Evolutionary conservation across 2,888 invertebrate species (phyloP), one percentile per base, ranked within the genome.

Genomic region (Brachylomia viminalis): DNA sequence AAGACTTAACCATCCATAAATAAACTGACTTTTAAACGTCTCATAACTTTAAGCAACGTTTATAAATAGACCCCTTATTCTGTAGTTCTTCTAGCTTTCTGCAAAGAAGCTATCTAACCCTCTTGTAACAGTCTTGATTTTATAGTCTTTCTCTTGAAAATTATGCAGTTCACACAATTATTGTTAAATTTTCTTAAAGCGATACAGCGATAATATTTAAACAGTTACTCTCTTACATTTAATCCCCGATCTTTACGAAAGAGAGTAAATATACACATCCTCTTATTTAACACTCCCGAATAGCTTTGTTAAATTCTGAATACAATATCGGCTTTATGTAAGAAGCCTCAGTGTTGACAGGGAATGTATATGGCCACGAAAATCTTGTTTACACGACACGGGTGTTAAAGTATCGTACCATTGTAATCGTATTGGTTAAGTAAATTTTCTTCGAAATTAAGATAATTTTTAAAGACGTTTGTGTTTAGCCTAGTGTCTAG

Each of bases 271-370:
- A 33, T 47, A 66, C 62, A 75, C 75, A 66, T 79, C 71, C 27
- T 75, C 62, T 61, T 69, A 75, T 76, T 74, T 67, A 65, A 70
- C 61, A 61, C 72, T 70, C 27, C 17, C 45, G 65, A 80, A 80
- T 54, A 65, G 65, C 78, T 72, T 83, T 77, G 72, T 83, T 78
- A 67, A 74, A 76, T 80, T 74, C 64, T 52, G 61, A 80, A 74
- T 54, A 71, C 72, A 78, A 78, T 75, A 77, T 76, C 72, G 54
- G 70, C 65, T 80, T 80, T 78, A 52, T 58, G 17, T 75, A 79
- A 72, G 64, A 68, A 75, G 61, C 11, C 47, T 70, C 47, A 78
- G 70, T 71, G 72, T 73, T 75, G 75, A 77, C 75, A 80, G 74
- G 15, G 65, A 59, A 61, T 27, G 66, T 75, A 75, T 62, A 49